Base-by-base conservation (phyloP, 2,113 vertebrate genomes). In the Scatophagus argus region DNA sequence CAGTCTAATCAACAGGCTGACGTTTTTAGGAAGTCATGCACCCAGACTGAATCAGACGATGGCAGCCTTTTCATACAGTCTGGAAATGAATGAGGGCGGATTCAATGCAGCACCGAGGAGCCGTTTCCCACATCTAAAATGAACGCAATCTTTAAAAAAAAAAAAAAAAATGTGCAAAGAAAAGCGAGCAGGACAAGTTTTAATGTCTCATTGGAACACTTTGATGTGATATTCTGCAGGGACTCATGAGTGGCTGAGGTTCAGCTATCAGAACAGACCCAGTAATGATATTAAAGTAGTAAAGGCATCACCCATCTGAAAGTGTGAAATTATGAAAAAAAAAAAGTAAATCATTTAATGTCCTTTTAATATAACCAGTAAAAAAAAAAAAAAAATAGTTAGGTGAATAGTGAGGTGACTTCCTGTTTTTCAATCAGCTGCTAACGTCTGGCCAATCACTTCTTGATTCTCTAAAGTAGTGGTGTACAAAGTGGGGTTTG, bases 121-220 rank as follows among this genome's bases (percentile, higher is more conserved):
- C 21, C 25, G 38, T 27, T 61, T 66, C 31, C 38, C 36, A n/a
- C 62, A 54, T 77, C 39, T 65, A 60, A 65, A 54, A 41, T 43
- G 49, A 56, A 71, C 9, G 49, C 31, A 38, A 56, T 7, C 3
- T 14, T n/a, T n/a, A n/a, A n/a, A n/a, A n/a, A n/a, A n/a, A n/a
- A n/a, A n/a, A 5, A 29, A 34, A 29, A 38, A 29, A 7, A 17
- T 17, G 34, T 36, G 32, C 61, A 39, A 61, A 17, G 29, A 39
- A 44, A 47, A 25, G 12, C 3, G 19, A 34, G 14, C 16, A 36
- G 41, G 29, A 19, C 23, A 49, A n/a, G 55, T 60, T 61, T 38
- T 14, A 51, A 51, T 16, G 17, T 11, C 32, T 59, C 43, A 49
- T 66, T 66, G n/a, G 19, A 21, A 13, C 4, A 25, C 21, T 31